Evolutionary conservation across 1,140 invertebrate species (phyloP), one percentile per base, ranked within the genome.

Genomic region (Tyrophagus putrescentiae): DNA sequence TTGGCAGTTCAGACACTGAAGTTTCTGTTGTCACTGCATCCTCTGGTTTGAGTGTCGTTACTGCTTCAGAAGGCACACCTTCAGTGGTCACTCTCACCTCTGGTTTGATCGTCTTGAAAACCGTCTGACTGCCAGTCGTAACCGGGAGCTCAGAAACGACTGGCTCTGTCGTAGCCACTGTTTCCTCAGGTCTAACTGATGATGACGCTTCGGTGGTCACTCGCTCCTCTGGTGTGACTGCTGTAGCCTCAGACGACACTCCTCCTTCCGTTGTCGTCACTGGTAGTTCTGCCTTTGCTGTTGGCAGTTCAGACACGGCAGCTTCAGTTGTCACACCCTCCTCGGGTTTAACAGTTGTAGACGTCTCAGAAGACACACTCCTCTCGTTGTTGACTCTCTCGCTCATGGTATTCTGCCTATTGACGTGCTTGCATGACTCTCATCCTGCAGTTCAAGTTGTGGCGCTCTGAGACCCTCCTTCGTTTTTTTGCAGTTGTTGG

Each of bases 171-270:
- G 36, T 39, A 13, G 36, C n/a, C n/a, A 13, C 36, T n/a, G 36
- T 39, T 39, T 39, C 36, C 13, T 13, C n/a, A 13, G n/a, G 13
- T 13, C n/a, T 39, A n/a, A 13, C 36, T 39, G n/a, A 13, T n/a
- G n/a, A 39, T 13, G n/a, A n/a, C n/a, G n/a, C n/a, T n/a, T n/a
- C n/a, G n/a, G 66, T 61, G 45, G 62, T 61, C 45, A 62, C 41
- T 60, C 45, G 42, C 62, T 57, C 57, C 18, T 67, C 63, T 33
- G 60, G 57, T 44, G 57, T 60, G 62, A 61, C 52, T 36, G 65
- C 16, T 44, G 54, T 48, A 27, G 36, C 16, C 18, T 33, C 28
- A 4, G 34, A 39, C 25, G 13, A 29, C 28, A 33, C 21, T 18
- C 21, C 42, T 42, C 42, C 42, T 18, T 41, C 31, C 2, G 57